Evolutionary conservation across 2,888 invertebrate genomes (phyloP), one percentile per base, ranked within the genome.

Genomic region (Seladonia tumulorum): DNA sequence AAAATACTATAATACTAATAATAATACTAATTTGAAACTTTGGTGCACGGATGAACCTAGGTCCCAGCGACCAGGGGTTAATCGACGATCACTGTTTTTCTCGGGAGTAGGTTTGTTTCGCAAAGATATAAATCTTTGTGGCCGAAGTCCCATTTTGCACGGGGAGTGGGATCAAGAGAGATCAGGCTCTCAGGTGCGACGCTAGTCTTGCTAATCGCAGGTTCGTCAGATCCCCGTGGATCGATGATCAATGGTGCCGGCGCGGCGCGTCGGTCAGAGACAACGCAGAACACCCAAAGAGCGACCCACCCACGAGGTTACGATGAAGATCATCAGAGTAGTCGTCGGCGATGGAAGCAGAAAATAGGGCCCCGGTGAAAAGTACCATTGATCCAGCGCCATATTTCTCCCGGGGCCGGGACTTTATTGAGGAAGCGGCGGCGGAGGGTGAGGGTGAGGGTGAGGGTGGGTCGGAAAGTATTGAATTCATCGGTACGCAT

Each of bases 401-500:
- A 84, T 90, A 88, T 91, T 89, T 91, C 90, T 91, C 81, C 35
- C 3, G 49, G 76, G 53, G 53, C 53, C 57, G 49, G 57, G 83
- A 84, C 83, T 91, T 92, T 90, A 92, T 92, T 83, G 92, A 91
- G 88, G 85, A 87, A 88, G 87, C 29, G 66, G 66, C 29, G 29
- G 29, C 2, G 42, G 73, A 18, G 45, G 63, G n/a, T n/a, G n/a
- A n/a, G n/a, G n/a, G n/a, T n/a, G 35, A 7, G 45, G 73, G 49
- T 10, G 72, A 39, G 22, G 35, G 82, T 57, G 73, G n/a, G 81
- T 68, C 66, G 83, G 83, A 71, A 82, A 78, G 92, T 92, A 93
- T 92, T 91, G 91, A 92, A 93, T 93, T 93, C 92, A 92, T 93
- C 89, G 91, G 90, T 90, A 91, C 91, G 91, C 92, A 91, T 92